Base-by-base conservation (phyloP, 2,888 invertebrate genomes). In the Lysandra coridon region DNA sequence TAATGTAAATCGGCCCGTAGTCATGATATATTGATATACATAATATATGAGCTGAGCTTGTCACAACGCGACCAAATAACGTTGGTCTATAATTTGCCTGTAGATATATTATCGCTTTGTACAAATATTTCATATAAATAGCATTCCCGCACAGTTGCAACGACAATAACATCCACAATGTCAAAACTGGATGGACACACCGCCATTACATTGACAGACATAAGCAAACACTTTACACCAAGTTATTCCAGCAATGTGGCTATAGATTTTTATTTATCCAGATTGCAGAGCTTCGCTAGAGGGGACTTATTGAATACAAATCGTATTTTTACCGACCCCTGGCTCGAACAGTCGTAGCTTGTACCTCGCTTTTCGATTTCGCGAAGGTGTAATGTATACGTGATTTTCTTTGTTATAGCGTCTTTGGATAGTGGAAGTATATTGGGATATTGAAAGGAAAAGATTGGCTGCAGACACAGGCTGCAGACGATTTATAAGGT, bases 281-380 rank as follows among this genome's bases (percentile, higher is more conserved):
- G 74, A 74, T 40, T 74, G 53, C 53, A 53, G 64, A 69, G 33
- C 30, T 57, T n/a, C 14, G 33, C 57, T 1, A 3, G 49, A 53
- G 53, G 57, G 76, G 57, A 85, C 90, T 92, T 92, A 92, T 91
- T 91, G 92, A 92, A 92, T 92, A 92, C 91, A 91, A 92, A 92
- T 92, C 90, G 91, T 91, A 90, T 89, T 89, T 91, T 91, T 91
- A 91, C 88, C 90, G 86, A 87, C 88, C 83, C 87, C 88, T 88
- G 80, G 33, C 57, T 76, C 76, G 33, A 57, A 76, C 60, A 79
- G 62, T 75, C 14, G 74, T 75, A 78, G 14, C 62, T 79, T 69
- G 80, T 80, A 80, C 73, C 49, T 69, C 79, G 23, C 78, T 75
- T 80, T 82, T 80, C 78, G 78, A 81, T 81, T 73, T 78, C 79